Evolutionary conservation across 2,113 vertebrate species (phyloP), one percentile per base, ranked within the genome.

Genomic region (Eonycteris spelaea): DNA sequence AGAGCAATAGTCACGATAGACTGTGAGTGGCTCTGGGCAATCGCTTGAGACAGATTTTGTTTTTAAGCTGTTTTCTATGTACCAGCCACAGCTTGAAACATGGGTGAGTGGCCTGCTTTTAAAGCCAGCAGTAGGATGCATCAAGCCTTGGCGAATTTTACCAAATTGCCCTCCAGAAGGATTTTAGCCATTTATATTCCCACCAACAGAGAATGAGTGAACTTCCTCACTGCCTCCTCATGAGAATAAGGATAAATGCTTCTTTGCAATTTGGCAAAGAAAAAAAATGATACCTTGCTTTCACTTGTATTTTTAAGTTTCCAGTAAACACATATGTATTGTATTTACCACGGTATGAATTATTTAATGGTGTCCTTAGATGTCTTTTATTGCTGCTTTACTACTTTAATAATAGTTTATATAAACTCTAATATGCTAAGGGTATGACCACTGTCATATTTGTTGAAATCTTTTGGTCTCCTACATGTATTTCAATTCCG

Each of bases 51-150:
- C 33, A 88, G 88, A 95, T 65, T 83, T 63, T 95, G 94, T 88
- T 95, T 85, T 88, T 78, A 86, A 97, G 85, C 88, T 97, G 79
- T 96, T 88, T 92, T 86, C 57, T 84, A 18, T 65, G 18, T 80
- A 83, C 48, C 55, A 86, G 61, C 43, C 82, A 53, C 73, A 97
- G 88, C 86, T 14, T 91, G 93, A 97, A 63, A 13, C 33, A 40
- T 9, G 43, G 77, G 7, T 71, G 77, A 88, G 35, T 40, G 53
- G 51, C 30, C 45, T n/a, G 70, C 80, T 92, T 95, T 92, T 67
- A 94, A 75, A 88, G 55, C 71, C 94, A 90, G 73, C 80, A 96
- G 35, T 26, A 82, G 45, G 59, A 86, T 70, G 71, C 71, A 93
- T 74, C 96, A 94, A 95, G 51, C 73, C 70, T 83, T 45, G 33